Conservation (phyloP, 2,888 invertebrate species). For the Hirtodrosophila alboralis region DNA sequence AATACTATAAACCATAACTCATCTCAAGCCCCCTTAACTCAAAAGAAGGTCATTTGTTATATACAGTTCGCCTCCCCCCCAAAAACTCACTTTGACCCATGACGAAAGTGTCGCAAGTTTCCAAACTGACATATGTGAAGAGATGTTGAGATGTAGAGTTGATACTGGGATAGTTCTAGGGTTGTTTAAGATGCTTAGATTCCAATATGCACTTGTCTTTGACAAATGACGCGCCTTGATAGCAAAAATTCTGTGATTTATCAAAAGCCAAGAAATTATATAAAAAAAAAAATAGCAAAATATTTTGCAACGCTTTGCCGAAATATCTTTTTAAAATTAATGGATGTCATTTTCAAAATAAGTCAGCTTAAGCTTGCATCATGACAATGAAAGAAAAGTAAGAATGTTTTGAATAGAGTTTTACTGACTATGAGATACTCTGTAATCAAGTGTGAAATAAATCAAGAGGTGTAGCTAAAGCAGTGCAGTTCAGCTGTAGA, state of each 20-base stretch:
- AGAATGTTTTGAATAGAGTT: too few relatives aligned
- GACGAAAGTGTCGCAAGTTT: conserved; percentile 75
- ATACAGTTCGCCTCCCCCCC: conserved; percentile 10
- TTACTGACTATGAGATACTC: too few relatives aligned
- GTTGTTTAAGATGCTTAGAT: conserved; percentile 37
- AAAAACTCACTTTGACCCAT: conserved; percentile 42
- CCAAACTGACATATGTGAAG: conserved; percentile 56
- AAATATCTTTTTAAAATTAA: conserved; percentile 51
- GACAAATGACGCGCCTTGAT: conserved; percentile 67
- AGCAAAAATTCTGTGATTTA: conserved; percentile 61
- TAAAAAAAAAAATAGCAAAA: conserved; percentile 39
- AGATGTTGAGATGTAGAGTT: conserved; percentile 1
- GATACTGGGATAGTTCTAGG: conserved; percentile 43
- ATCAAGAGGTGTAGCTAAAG: too few relatives aligned
- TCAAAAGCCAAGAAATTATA: conserved; percentile 60
- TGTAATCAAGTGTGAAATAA: too few relatives aligned
- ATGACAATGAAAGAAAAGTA: conserved; percentile 19
- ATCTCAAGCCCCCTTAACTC: conserved; percentile 52
- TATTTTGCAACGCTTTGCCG: conserved; percentile 55
- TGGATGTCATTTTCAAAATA: conserved; percentile 40
- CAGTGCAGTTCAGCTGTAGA: too few relatives aligned
- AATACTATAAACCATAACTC: conserved; percentile 62
- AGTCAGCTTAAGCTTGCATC: conserved; percentile 13
- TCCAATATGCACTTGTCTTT: conserved; percentile 50
- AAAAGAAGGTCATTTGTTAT: conserved; percentile 69